These are phyloP conservation scores for Caerostris extrusa DNA, from an alignment of 1,140 invertebrate genomes.

Conservation along the genomic window DNA sequence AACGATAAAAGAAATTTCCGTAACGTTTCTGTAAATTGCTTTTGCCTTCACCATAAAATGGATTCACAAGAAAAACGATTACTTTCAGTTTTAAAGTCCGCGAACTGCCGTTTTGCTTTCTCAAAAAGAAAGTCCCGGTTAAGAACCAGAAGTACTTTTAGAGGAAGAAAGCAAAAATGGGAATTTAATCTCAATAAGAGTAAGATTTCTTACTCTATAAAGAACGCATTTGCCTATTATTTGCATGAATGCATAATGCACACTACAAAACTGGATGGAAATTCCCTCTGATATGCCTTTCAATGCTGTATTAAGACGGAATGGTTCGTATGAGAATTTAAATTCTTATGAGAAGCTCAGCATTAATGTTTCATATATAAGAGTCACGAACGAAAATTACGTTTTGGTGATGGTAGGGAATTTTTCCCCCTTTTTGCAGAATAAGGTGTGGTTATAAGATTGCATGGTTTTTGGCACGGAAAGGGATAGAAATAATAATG, in stretches of 20 bases:
- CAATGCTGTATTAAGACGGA: not conserved
- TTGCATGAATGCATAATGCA: not conserved
- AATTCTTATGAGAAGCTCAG: not conserved
- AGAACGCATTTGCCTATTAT: not conserved
- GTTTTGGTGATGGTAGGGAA: not conserved
- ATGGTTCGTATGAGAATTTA: not conserved
- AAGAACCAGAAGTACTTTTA: not conserved
- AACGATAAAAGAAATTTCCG: too few species aligned
- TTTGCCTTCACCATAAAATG: too few species aligned
- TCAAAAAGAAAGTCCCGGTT: too few species aligned
- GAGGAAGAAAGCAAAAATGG: not conserved
- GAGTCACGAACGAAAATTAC: not conserved
- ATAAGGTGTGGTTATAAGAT: not conserved
- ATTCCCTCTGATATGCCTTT: not conserved
- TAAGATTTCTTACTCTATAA: not conserved
- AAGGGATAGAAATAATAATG: not conserved
- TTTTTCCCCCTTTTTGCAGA: not conserved
- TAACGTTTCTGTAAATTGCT: too few species aligned
- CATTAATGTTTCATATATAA: not conserved
- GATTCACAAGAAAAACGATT: too few species aligned
- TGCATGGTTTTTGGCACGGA: not conserved
- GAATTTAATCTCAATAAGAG: slow-evolving; percentile 2
- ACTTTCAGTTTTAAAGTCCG: too few species aligned
- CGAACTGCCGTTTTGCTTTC: too few species aligned
- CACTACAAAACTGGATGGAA: not conserved